Conservation (phyloP, 2,888 invertebrate genomes). For the Apotomis turbidana region DNA sequence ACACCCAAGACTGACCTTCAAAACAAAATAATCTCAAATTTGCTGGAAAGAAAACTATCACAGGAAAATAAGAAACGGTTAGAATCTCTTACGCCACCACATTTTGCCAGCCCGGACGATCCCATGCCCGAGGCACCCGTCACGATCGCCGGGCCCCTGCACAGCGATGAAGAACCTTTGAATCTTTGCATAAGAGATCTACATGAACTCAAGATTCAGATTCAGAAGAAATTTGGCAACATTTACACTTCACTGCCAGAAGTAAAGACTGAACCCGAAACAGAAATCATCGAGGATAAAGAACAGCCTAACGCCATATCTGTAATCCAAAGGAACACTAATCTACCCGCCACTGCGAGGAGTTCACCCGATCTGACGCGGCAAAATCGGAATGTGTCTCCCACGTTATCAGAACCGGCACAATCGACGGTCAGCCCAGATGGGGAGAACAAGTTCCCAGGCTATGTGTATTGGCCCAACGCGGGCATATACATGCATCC, state of each 20-base stretch:
- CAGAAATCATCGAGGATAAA: conserved; percentile 76
- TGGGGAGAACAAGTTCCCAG: conserved; percentile 70
- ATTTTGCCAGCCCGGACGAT: conserved; percentile 67
- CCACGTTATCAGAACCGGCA: conserved; percentile 72
- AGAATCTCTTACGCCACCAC: conserved; percentile 65
- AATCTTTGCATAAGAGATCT: conserved; percentile 93
- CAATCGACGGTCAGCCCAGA: conserved; percentile 67
- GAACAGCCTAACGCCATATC: conserved; percentile 77
- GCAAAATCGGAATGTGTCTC: conserved; percentile 61
- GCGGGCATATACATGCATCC: conserved; percentile 89
- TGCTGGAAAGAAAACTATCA: conserved; percentile 87
- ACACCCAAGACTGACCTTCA: conserved; percentile 86
- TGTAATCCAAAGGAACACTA: conserved; percentile 77
- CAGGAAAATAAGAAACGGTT: conserved; percentile 84
- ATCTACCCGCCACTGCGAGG: conserved; percentile 68
- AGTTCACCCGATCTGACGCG: conserved; percentile 75
- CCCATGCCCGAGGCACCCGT: conserved; percentile 70
- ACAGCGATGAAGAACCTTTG: conserved; percentile 87
- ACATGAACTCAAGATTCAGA: conserved; percentile 86
- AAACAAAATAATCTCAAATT: conserved; percentile 87
- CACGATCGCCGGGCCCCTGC: conserved; percentile 65
- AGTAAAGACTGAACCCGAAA: conserved; percentile 84
- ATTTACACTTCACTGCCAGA: conserved; percentile 83
- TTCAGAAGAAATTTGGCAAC: conserved; percentile 85
- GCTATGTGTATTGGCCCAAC: conserved; percentile 88